phyloP scores from a whole-genome alignment of 2,113 vertebrate genomes.

The Pterophyllum scalare region DNA sequence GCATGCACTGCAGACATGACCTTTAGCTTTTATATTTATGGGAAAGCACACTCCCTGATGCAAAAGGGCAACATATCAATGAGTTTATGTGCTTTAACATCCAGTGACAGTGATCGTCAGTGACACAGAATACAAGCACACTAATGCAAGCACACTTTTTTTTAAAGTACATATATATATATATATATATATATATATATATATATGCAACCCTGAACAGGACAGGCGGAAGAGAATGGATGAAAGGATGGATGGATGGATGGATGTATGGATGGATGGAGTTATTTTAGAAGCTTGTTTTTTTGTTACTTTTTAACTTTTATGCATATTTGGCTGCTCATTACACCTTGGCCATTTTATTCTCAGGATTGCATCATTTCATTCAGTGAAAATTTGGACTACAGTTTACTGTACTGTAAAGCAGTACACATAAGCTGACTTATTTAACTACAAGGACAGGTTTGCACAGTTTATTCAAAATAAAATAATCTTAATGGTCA shows the following conservation, averaged over 20 bases:
- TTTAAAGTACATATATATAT: too few species aligned
- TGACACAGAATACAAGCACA: conserved; percentile 15
- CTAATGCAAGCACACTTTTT: background rate
- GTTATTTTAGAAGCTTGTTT: background rate
- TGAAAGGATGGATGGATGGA: too few species aligned
- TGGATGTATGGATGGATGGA: too few species aligned
- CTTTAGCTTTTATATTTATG: conserved; percentile 8
- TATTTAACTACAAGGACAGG: background rate
- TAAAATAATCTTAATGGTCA: background rate
- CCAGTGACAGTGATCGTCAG: conserved; percentile 7
- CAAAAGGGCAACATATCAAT: conserved; percentile 6
- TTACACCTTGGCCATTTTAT: background rate
- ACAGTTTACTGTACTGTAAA: background rate
- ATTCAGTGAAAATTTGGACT: background rate
- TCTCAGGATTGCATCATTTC: background rate
- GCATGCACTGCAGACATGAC: background rate
- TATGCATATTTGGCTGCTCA: background rate
- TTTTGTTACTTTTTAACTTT: background rate
- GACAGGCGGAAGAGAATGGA: too few species aligned
- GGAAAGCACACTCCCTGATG: background rate
- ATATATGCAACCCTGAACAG: background rate
- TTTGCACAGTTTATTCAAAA: background rate
- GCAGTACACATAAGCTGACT: background rate
- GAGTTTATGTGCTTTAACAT: background rate
- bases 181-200: too few species aligned